Conservation (phyloP, 2,797 vertebrate genomes). For the Columba guinea region DNA sequence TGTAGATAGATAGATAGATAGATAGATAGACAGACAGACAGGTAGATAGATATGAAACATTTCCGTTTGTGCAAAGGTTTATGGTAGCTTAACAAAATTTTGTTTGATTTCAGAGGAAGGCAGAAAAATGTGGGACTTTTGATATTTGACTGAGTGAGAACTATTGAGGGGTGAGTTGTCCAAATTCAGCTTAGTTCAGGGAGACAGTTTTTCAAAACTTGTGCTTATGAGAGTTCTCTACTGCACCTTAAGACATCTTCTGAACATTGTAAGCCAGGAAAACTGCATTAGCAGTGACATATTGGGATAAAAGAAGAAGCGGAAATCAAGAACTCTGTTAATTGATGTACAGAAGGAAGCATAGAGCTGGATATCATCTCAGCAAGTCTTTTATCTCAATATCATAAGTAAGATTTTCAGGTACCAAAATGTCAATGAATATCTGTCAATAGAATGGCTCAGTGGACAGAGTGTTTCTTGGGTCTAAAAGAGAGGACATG, state of each 20-base stretch:
- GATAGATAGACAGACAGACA: neutral
- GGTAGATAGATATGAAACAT: neutral
- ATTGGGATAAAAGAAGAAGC: neutral
- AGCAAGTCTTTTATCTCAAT: neutral
- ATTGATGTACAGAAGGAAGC: neutral
- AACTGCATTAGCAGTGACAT: neutral
- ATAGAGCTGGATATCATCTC: neutral
- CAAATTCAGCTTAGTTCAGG: neutral
- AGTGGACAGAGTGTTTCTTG: neutral
- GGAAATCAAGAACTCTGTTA: neutral
- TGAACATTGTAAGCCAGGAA: neutral
- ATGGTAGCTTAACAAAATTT: neutral
- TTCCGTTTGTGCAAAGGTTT: neutral
- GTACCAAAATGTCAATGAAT: neutral
- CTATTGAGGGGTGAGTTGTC: neutral
- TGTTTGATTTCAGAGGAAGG: neutral
- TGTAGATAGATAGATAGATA: neutral
- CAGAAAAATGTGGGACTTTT: neutral
- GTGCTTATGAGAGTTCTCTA: neutral
- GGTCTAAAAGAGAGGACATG: neutral
- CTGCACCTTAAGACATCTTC: neutral
- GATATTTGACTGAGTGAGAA: neutral
- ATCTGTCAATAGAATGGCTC: neutral
- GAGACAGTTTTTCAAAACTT: neutral
- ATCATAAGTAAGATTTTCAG: neutral